Percentiles rank a stretch among this genome's conserved stretches.
Conservation (phyloP, 2,888 invertebrate genomes). For the Onthophagus sagittarius region DNA sequence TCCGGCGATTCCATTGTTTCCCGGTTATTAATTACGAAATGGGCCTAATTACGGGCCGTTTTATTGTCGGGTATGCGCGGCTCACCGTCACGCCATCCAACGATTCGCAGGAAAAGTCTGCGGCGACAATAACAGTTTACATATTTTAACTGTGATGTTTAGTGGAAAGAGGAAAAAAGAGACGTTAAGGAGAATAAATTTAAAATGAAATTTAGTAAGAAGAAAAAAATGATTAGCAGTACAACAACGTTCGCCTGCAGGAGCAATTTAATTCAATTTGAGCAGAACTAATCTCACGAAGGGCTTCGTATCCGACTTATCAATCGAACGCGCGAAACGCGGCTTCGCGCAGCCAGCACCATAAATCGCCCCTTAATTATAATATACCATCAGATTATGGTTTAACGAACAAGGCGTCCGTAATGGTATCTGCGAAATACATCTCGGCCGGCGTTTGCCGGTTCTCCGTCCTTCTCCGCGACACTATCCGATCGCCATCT, state of each 20-base stretch:
- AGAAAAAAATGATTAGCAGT: not conserved
- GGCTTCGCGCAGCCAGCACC: not conserved
- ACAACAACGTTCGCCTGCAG: not conserved
- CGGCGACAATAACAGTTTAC: not conserved
- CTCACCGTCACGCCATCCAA: not conserved
- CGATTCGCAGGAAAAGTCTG: not conserved
- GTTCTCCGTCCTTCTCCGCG: not conserved
- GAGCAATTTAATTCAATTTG: not conserved
- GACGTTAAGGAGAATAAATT: not conserved
- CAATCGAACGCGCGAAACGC: not conserved
- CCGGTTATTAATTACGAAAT: not conserved
- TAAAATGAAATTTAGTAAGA: not conserved
- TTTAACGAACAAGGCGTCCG: constrained; percentile 10
- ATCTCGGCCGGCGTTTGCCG: constrained; percentile 6
- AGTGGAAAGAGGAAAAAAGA: not conserved
- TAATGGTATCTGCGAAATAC: constrained; percentile 11
- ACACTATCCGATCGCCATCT: constrained; percentile 7
- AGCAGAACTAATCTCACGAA: not conserved
- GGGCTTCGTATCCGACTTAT: not conserved
- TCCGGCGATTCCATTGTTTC: not conserved
- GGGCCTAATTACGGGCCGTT: not conserved
- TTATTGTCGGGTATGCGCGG: not conserved
- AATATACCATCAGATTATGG: constrained; percentile 11
- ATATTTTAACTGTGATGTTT: not conserved
- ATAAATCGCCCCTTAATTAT: constrained; percentile 3